Conservation (phyloP, 1,140 invertebrate genomes). For the Asobara japonica region DNA sequence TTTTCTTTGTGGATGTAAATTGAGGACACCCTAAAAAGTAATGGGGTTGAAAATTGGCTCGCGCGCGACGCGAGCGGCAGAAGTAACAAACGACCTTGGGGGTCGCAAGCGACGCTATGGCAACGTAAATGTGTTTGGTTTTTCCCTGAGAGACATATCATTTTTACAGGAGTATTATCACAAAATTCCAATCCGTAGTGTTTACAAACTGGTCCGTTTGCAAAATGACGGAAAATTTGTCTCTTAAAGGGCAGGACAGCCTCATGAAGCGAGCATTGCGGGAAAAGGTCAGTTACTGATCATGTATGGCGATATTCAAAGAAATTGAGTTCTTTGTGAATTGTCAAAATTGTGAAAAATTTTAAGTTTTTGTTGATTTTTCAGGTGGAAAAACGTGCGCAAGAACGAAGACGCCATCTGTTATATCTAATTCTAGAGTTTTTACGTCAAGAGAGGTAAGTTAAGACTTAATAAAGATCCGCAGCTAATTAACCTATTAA, state of each 20-base stretch:
- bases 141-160: not conserved
- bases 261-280: conserved; percentile 22
- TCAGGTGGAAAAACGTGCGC: conserved; percentile 71
- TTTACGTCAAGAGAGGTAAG: conserved; percentile 77
- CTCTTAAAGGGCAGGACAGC: conserved; percentile 30
- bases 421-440: conserved; percentile 82
- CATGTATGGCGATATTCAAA: conserved; percentile 28
- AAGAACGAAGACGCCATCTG: conserved; percentile 76
- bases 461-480: conserved; percentile 33
- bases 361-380: conserved; percentile 9
- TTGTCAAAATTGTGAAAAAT: not conserved
- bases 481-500: conserved; percentile 29
- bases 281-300: conserved; percentile 44
- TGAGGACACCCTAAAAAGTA: too few relatives aligned
- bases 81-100: too few relatives aligned
- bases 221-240: conserved; percentile 36
- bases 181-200: not conserved
- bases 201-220: not conserved
- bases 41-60: too few relatives aligned
- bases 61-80: too few relatives aligned
- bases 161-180: not conserved
- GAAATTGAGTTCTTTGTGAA: not conserved
- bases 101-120: not conserved
- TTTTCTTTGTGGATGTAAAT: too few relatives aligned
- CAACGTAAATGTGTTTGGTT: not conserved